Percentiles rank a stretch among this genome's conserved stretches.
Evolutionary conservation across 2,113 vertebrate genomes (phyloP).

Genomic region (Tychaedon coryphoeus): DNA sequence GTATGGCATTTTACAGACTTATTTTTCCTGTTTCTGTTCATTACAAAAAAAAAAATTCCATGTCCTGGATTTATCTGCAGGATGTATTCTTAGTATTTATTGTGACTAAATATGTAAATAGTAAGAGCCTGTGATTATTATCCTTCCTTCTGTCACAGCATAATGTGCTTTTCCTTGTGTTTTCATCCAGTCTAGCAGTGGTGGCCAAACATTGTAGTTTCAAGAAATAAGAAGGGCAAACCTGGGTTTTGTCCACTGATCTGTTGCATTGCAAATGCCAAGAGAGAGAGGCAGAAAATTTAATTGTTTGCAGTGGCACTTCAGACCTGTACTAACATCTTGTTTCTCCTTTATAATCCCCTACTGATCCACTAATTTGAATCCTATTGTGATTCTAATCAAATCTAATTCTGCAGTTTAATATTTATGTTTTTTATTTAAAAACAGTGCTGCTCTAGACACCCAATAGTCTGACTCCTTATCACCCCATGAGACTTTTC

Average conservation of each 20-base stretch:
- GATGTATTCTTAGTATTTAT: neutral
- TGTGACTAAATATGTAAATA: neutral
- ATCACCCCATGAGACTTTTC: neutral
- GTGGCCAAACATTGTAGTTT: neutral
- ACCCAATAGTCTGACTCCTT: neutral
- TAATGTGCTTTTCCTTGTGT: neutral
- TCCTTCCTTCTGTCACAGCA: neutral
- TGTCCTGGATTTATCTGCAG: neutral
- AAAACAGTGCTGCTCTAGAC: neutral
- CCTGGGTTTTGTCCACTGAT: neutral
- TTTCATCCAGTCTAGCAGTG: neutral
- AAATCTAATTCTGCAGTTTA: neutral
- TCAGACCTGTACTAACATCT: neutral
- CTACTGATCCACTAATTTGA: neutral
- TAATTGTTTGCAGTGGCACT: neutral
- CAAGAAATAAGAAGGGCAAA: neutral
- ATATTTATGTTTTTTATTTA: neutral
- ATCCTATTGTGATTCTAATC: neutral
- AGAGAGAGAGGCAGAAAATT: neutral
- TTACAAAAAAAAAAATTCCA: neutral
- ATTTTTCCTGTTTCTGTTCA: neutral
- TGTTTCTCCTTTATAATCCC: neutral
- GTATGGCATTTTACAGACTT: neutral
- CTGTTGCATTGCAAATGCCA: neutral
- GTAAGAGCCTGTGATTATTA: neutral